A percentile compares a stretch with the other conserved stretches of the same genome.
These are phyloP conservation scores for Garrulus glandarius DNA, from an alignment of 2,797 vertebrate species.

Conservation along the genomic window DNA sequence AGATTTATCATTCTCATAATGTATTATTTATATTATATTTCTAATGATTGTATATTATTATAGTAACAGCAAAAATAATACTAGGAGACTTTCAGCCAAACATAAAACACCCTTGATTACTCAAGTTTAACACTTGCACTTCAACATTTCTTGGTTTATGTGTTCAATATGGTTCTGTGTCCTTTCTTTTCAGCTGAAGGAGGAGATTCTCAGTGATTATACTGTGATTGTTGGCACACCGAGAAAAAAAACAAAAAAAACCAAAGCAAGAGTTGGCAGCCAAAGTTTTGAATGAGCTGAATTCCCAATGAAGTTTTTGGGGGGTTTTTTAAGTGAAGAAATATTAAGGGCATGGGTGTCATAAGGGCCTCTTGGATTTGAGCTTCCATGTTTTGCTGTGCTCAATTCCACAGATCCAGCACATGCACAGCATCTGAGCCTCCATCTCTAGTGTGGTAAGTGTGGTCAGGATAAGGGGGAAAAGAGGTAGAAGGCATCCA, in stretches of 20 bases:
- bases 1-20: background rate
- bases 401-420: background rate
- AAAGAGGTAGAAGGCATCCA: background rate
- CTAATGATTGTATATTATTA: background rate
- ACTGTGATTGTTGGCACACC: background rate
- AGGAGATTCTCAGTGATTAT: too few relatives aligned
- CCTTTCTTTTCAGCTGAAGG: background rate
- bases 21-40: background rate
- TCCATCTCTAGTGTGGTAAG: too few relatives aligned
- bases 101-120: background rate
- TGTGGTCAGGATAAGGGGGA: background rate
- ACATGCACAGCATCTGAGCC: background rate
- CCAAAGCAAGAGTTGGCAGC: background rate
- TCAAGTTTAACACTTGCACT: background rate
- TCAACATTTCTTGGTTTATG: background rate
- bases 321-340: background rate
- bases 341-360: background rate
- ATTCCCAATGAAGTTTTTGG: fast-evolving
- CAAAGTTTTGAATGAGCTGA: background rate
- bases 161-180: background rate
- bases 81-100: background rate
- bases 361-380: background rate
- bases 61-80: background rate
- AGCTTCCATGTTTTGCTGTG: background rate
- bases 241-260: background rate